A percentile compares a stretch with the other conserved stretches of the same genome.
These are phyloP conservation scores for Trichonephila clavata DNA, from an alignment of 1,140 invertebrate species.

Conservation along the genomic window DNA sequence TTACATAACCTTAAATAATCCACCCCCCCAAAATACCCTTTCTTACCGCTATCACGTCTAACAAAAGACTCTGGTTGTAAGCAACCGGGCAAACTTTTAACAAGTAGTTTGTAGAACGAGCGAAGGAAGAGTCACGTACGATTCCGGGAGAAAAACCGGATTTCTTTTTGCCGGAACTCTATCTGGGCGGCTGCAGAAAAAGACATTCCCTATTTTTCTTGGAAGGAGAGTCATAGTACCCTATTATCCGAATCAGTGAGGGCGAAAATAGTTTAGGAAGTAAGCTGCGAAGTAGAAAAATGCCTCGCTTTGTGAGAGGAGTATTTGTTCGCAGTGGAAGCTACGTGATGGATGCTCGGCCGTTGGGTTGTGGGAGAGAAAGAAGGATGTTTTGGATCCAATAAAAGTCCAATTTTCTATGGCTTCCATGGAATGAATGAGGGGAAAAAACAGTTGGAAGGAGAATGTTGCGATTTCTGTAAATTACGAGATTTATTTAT, in stretches of 20 bases:
- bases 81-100: slow-evolving; percentile 42
- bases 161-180: slow-evolving; percentile 29
- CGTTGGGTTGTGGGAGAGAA: not conserved
- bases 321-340: not conserved
- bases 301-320: slow-evolving; percentile 4
- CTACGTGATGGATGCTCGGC: slow-evolving; percentile 3
- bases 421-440: not conserved
- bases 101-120: slow-evolving; percentile 57
- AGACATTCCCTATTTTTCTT: slow-evolving; percentile 43
- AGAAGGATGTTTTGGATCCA: slow-evolving; percentile 27
- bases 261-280: slow-evolving; percentile 71
- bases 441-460: not conserved
- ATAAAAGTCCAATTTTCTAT: slow-evolving; percentile 45
- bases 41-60: not conserved
- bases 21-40: not conserved
- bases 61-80: not conserved
- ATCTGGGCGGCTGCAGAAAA: slow-evolving; percentile 4
- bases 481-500: not conserved
- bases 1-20: not conserved
- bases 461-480: not conserved
- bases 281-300: slow-evolving; percentile 53
- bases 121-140: slow-evolving; percentile 3
- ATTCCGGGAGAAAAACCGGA: slow-evolving; percentile 10
- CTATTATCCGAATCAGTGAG: slow-evolving; percentile 68
- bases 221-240: slow-evolving; percentile 51